Conservation (phyloP, 2,888 invertebrate genomes). For the Cremastinae sp. region DNA sequence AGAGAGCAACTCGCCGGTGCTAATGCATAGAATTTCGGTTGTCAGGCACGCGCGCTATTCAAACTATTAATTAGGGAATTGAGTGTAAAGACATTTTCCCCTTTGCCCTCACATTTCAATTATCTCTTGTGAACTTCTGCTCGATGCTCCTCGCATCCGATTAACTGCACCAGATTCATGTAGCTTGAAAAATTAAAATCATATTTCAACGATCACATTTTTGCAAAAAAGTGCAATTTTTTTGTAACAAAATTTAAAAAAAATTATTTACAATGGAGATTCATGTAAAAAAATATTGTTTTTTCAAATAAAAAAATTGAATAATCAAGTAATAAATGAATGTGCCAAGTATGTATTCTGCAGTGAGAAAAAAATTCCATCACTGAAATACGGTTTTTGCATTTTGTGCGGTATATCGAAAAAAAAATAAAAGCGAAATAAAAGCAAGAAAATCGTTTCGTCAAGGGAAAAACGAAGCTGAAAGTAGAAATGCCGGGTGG, state of each 20-base stretch:
- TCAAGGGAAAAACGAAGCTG: constrained; percentile 16
- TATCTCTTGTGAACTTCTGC: constrained; percentile 7
- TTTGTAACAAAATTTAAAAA: not conserved
- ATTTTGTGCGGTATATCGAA: too few species aligned
- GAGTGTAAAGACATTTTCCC: not conserved
- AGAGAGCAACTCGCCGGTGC: constrained; percentile 27
- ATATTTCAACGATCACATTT: not conserved
- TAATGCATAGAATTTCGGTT: constrained; percentile 62
- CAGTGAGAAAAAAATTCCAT: too few species aligned
- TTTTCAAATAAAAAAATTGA: too few species aligned
- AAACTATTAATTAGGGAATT: constrained; percentile 51
- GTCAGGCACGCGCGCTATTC: constrained; percentile 44
- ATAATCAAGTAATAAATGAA: too few species aligned
- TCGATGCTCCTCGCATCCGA: not conserved
- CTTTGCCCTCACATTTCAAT: constrained; percentile 9
- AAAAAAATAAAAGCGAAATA: not conserved
- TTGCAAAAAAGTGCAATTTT: constrained; percentile 11
- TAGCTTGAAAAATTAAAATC: not conserved
- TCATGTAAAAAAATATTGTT: too few species aligned
- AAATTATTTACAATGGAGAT: not conserved
- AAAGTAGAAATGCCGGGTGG: constrained; percentile 1
- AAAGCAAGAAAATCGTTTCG: constrained; percentile 10
- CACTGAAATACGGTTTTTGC: too few species aligned
- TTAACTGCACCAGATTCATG: not conserved
- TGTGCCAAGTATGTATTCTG: too few species aligned